Conservation (phyloP, 2,888 invertebrate species). For the Cataglyphis albicans region DNA sequence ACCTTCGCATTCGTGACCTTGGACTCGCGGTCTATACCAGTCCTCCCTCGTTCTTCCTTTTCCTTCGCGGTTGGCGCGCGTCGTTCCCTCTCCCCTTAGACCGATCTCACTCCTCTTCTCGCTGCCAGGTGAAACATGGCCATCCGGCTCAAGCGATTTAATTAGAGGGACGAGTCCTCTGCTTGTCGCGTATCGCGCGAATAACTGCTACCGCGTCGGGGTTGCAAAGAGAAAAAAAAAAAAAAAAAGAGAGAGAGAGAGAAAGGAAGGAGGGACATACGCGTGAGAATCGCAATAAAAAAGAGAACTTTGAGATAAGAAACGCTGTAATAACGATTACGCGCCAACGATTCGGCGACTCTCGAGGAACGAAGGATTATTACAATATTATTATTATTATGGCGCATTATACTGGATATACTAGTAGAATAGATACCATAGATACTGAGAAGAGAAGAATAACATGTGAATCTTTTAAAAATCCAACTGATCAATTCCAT, state of each 20-base stretch:
- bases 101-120: slow-evolving; percentile 47
- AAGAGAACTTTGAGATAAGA: slow-evolving; percentile 13
- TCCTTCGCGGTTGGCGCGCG: slow-evolving; percentile 46
- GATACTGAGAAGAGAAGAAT: background rate
- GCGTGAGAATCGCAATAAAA: slow-evolving; percentile 58
- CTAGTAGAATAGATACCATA: background rate
- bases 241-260: background rate
- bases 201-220: slow-evolving; percentile 19
- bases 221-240: background rate
- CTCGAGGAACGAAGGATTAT: slow-evolving; percentile 9
- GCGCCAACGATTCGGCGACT: slow-evolving; percentile 1
- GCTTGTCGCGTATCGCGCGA: slow-evolving; percentile 48
- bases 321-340: slow-evolving; percentile 39
- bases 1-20: slow-evolving; percentile 83
- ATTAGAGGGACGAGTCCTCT: slow-evolving; percentile 77
- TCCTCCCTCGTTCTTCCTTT: slow-evolving; percentile 56
- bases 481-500: background rate
- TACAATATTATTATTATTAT: slow-evolving; percentile 21
- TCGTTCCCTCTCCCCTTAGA: slow-evolving; percentile 23
- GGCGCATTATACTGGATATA: background rate
- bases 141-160: slow-evolving; percentile 78
- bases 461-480: background rate
- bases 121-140: slow-evolving; percentile 76
- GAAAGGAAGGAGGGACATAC: background rate
- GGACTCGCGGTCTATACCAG: slow-evolving; percentile 74